phyloP scores from a whole-genome alignment of 2,797 vertebrate genomes.

The Chaenodraco wilsoni region DNA sequence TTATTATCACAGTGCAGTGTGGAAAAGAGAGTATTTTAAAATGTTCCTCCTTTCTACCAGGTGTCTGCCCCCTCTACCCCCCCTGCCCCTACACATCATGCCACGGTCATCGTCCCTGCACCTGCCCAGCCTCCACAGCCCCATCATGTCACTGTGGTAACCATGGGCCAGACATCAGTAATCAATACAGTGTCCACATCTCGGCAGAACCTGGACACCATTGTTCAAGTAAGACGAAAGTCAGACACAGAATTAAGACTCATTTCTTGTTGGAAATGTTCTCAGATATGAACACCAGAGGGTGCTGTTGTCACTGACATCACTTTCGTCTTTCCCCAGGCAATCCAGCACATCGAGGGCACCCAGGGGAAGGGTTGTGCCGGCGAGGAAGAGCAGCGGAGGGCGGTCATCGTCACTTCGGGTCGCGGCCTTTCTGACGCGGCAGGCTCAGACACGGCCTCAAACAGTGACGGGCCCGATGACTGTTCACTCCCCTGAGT shows the following conservation, averaged over 20 bases:
- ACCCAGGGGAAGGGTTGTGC: constrained; percentile 88
- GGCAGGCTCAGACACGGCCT: constrained; percentile 91
- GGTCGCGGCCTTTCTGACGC: constrained; percentile 86
- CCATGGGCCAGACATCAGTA: constrained; percentile 95
- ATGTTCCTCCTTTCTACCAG: constrained; percentile 72
- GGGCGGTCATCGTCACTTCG: constrained; percentile 92
- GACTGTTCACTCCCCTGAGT: constrained; percentile 91
- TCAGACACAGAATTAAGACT: neutral
- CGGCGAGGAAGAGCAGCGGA: constrained; percentile 90
- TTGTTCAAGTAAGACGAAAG: constrained; percentile 90
- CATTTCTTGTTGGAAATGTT: neutral
- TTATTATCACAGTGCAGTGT: neutral
- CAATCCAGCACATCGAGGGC: constrained; percentile 99
- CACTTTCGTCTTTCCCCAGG: constrained; percentile 74
- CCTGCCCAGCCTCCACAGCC: constrained; percentile 87
- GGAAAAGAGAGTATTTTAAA: neutral
- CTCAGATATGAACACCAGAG: constrained; percentile 54
- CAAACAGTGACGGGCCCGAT: constrained; percentile 89
- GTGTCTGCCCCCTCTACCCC: constrained; percentile 86
- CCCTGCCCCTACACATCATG: constrained; percentile 94
- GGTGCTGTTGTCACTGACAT: constrained; percentile 36
- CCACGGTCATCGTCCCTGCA: constrained; percentile 97
- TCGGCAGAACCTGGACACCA: constrained; percentile 98
- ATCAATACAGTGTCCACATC: constrained; percentile 97
- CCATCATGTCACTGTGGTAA: constrained; percentile 97